Conservation (phyloP, 2,797 vertebrate genomes). For the Gallinago solitaria region DNA sequence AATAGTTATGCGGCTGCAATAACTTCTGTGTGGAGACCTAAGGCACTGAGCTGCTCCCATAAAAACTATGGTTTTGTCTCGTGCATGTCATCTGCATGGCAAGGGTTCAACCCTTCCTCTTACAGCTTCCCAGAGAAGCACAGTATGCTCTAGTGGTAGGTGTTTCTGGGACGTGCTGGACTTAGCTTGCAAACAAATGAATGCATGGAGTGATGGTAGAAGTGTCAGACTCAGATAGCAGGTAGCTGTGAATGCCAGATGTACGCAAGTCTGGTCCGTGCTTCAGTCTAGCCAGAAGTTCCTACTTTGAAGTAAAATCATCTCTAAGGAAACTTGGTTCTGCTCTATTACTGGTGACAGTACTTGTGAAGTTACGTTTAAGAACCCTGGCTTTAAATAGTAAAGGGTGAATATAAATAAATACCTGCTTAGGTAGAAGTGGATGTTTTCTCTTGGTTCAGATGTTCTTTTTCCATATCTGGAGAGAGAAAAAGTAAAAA, state of each 20-base stretch:
- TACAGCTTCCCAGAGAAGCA: neutral
- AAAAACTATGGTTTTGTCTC: neutral
- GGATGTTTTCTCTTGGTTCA: neutral
- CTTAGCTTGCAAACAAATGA: neutral
- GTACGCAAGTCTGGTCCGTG: neutral
- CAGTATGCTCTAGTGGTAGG: neutral
- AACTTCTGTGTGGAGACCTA: neutral
- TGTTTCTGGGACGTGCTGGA: neutral
- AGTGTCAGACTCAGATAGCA: neutral
- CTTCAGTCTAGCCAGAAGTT: neutral
- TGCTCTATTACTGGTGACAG: neutral
- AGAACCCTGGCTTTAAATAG: neutral
- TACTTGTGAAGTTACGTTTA: neutral
- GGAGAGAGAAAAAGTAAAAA: neutral
- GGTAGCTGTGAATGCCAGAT: neutral
- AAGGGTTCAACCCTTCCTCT: neutral
- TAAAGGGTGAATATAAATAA: neutral
- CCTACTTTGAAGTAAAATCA: neutral
- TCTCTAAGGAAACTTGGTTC: neutral
- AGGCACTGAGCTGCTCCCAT: neutral
- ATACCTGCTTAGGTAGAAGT: slow-evolving; percentile 32
- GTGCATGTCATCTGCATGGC: neutral
- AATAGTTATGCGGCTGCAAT: neutral
- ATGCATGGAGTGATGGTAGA: neutral
- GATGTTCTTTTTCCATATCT: slow-evolving; percentile 41